These are phyloP conservation scores for Agrypnia vestita DNA, from an alignment of 1,140 invertebrate species.

Conservation along the genomic window DNA sequence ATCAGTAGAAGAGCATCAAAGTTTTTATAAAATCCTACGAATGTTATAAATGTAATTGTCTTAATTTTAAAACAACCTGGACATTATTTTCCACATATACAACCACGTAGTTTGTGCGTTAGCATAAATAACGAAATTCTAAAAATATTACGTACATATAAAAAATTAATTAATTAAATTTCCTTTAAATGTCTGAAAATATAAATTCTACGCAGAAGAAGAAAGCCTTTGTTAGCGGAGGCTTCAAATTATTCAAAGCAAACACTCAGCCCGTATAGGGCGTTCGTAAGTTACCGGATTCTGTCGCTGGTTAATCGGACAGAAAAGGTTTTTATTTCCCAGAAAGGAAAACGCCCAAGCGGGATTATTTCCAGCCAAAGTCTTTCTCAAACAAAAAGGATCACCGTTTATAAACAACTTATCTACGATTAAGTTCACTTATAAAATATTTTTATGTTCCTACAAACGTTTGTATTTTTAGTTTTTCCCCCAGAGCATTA, in stretches of 20 bases:
- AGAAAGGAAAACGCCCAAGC: background rate
- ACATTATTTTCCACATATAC: no score
- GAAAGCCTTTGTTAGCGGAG: constrained; percentile 7
- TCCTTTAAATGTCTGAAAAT: constrained; percentile 7
- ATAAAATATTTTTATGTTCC: no score
- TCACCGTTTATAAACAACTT: background rate
- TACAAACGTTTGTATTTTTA: no score
- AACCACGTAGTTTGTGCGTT: no score
- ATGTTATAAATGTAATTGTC: no score
- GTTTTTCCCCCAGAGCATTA: no score
- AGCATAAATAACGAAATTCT: no score
- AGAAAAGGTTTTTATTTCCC: constrained; percentile 16
- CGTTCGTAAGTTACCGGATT: constrained; percentile 8
- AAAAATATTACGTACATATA: no score
- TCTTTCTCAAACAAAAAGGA: constrained; percentile 1
- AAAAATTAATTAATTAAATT: background rate
- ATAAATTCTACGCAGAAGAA: background rate
- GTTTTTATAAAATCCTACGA: no score
- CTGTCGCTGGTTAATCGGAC: constrained; percentile 22
- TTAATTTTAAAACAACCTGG: no score
- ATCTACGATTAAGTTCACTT: background rate
- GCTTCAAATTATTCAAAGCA: constrained; percentile 19
- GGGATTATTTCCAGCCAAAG: background rate
- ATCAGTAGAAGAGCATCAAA: no score
- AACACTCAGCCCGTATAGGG: constrained; percentile 12